A percentile compares a stretch with the other conserved stretches of the same genome.
phyloP scores from a whole-genome alignment of 2,888 invertebrate genomes.

The Drosophila mimica region DNA sequence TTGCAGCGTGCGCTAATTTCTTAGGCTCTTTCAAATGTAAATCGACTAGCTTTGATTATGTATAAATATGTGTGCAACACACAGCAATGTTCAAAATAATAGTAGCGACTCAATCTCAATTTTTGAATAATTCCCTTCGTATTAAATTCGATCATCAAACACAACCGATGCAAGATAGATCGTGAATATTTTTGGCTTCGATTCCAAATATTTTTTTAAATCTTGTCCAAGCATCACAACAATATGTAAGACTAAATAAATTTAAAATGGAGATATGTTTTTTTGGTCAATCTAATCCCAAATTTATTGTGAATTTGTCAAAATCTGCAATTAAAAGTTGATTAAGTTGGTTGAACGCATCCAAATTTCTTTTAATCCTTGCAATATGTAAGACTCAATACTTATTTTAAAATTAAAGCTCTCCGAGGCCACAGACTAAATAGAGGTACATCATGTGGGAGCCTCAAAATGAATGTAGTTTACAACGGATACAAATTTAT shows the following conservation, averaged over 20 bases:
- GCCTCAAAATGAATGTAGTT: too few species aligned
- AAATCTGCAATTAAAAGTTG: not conserved
- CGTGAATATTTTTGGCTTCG: not conserved
- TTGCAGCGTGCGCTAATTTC: slow-evolving; percentile 56
- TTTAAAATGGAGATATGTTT: not conserved
- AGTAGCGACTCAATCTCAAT: not conserved
- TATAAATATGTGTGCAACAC: not conserved
- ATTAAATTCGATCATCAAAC: not conserved
- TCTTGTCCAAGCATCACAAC: not conserved
- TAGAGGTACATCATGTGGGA: too few species aligned
- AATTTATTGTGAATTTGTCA: not conserved
- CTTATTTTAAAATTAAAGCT: not conserved
- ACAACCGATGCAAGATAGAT: not conserved
- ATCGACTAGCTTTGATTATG: slow-evolving; percentile 17
- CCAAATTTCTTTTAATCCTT: not conserved
- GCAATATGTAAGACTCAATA: not conserved
- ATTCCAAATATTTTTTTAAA: not conserved
- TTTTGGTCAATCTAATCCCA: not conserved
- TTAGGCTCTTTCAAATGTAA: slow-evolving; percentile 40
- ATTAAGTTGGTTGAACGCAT: not conserved
- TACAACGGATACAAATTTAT: not conserved
- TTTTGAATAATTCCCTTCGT: not conserved
- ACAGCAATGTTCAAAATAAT: not conserved
- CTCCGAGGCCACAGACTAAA: not conserved
- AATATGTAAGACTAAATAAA: not conserved